phyloP scores from a whole-genome alignment of 2,888 invertebrate genomes.

The Tenthredo amoena region DNA sequence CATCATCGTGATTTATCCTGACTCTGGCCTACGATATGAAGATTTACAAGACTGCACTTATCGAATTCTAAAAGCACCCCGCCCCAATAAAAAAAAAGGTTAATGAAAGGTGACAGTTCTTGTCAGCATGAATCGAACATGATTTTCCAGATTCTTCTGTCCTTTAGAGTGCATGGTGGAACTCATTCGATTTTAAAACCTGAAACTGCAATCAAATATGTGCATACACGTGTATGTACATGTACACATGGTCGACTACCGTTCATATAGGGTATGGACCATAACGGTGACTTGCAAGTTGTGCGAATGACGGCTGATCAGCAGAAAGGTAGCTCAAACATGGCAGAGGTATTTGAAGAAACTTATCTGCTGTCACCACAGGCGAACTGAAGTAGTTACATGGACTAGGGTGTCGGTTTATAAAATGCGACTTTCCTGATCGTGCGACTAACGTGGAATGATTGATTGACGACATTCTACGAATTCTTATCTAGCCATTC shows the following conservation, averaged over 20 bases:
- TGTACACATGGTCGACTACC: neutral
- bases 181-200: neutral
- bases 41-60: neutral
- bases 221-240: neutral
- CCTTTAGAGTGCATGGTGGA: neutral
- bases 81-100: neutral
- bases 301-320: conserved; percentile 29
- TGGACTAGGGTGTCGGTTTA: neutral
- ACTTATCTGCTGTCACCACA: conserved; percentile 33
- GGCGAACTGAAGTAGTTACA: conserved; percentile 16
- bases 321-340: conserved; percentile 44
- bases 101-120: neutral
- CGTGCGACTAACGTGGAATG: conserved; percentile 8
- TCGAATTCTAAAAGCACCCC: neutral
- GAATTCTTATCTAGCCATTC: conserved; percentile 20
- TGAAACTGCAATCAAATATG: conserved; percentile 2
- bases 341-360: conserved; percentile 44
- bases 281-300: conserved; percentile 42
- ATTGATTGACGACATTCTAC: conserved; percentile 19
- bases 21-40: neutral
- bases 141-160: neutral
- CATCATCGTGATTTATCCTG: neutral
- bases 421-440: conserved; percentile 18
- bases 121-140: neutral
- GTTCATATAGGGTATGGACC: conserved; percentile 22